phyloP scores from a whole-genome alignment of 2,888 invertebrate species.

The Andrena chrysosceles region DNA sequence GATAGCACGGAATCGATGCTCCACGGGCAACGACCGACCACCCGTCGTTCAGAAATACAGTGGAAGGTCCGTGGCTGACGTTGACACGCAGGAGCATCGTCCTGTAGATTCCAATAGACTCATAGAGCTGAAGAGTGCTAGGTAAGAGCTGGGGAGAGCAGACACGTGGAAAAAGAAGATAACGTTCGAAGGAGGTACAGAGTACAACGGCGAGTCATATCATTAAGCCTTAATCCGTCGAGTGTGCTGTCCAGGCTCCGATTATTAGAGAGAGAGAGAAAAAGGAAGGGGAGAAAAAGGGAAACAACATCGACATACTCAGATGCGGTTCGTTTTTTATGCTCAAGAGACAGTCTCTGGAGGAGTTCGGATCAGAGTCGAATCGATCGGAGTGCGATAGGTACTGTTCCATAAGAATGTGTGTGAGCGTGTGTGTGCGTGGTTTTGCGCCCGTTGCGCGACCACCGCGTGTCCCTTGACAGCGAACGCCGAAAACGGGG shows the following conservation, averaged over 20 bases:
- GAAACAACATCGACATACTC: constrained; percentile 49
- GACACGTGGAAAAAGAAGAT: not conserved
- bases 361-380: constrained; percentile 20
- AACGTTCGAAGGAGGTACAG: constrained; percentile 60
- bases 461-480: constrained; percentile 11
- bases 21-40: not conserved
- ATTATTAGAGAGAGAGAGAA: constrained; percentile 25
- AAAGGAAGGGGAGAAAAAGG: constrained; percentile 45
- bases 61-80: too few species aligned
- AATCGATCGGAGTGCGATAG: constrained; percentile 38
- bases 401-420: constrained; percentile 20
- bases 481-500: constrained; percentile 1
- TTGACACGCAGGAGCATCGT: constrained; percentile 7
- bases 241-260: constrained; percentile 69
- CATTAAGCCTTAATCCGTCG: constrained; percentile 77
- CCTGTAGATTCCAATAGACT: constrained; percentile 18
- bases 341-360: constrained; percentile 55
- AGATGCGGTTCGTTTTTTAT: constrained; percentile 46
- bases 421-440: constrained; percentile 7
- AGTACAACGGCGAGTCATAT: constrained; percentile 80
- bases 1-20: constrained; percentile 7
- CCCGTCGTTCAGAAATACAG: not conserved
- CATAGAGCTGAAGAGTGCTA: not conserved
- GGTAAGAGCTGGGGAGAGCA: not conserved
- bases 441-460: constrained; percentile 23